Conservation (phyloP, 2,113 vertebrate species). For the Aptenodytes forsteri region DNA sequence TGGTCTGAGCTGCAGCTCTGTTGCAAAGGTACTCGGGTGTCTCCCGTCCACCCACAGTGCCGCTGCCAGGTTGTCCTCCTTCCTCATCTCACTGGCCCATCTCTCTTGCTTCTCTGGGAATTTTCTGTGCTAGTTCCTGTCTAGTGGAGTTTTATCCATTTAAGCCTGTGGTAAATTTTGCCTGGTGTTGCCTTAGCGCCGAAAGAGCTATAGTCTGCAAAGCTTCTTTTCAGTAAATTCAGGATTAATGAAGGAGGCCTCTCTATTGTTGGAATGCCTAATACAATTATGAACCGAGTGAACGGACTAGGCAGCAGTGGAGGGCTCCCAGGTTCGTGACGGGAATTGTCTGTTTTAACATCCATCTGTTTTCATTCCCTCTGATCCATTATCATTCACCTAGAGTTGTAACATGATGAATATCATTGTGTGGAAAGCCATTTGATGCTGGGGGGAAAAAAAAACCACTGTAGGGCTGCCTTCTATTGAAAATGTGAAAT, state of each 20-base stretch:
- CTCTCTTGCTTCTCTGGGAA: neutral
- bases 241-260: conserved; percentile 67
- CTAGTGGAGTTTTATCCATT: neutral
- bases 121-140: neutral
- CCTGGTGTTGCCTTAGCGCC: conserved; percentile 15
- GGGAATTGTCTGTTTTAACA: conserved; percentile 69
- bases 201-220: conserved; percentile 24
- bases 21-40: fast-evolving
- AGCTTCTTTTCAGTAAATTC: conserved; percentile 65
- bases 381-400: conserved; percentile 70
- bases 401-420: conserved; percentile 72
- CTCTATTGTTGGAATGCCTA: conserved; percentile 66
- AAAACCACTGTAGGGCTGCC: conserved; percentile 18
- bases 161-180: conserved; percentile 24
- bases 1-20: neutral
- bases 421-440: conserved; percentile 59
- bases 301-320: conserved; percentile 37
- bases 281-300: conserved; percentile 66
- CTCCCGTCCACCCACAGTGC: neutral
- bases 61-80: neutral
- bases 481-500: conserved; percentile 62
- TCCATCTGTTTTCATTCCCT: conserved; percentile 71
- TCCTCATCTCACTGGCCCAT: neutral
- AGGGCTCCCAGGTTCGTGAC: conserved; percentile 50
- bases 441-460: conserved; percentile 32